Evolutionary conservation across 2,888 invertebrate species (phyloP).

Genomic region (Poecilus cupreus): DNA sequence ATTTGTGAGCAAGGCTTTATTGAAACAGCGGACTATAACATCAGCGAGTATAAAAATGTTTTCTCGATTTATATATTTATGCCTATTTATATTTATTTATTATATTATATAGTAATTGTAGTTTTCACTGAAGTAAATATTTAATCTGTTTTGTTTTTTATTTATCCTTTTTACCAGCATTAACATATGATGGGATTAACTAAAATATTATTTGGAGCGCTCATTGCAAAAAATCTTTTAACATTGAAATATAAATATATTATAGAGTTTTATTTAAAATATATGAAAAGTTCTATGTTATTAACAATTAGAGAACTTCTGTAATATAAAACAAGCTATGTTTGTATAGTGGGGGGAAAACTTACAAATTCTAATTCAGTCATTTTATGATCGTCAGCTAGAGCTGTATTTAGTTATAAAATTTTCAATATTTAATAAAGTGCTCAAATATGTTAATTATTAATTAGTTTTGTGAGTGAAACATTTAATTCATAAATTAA

Average conservation of each 20-base stretch:
- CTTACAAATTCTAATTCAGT: conserved; percentile 5
- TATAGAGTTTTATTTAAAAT: too few species aligned
- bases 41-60: neutral
- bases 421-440: neutral
- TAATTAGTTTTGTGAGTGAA: neutral
- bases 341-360: conserved; percentile 4
- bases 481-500: neutral
- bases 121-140: too few species aligned
- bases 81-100: too few species aligned
- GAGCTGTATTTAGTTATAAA: neutral
- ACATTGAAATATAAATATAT: too few species aligned
- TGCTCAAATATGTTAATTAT: neutral
- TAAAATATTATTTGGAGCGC: too few species aligned
- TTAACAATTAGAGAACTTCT: conserved; percentile 11
- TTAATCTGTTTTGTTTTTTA: too few species aligned
- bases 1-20: neutral
- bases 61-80: too few species aligned
- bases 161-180: too few species aligned
- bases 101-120: too few species aligned
- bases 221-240: too few species aligned
- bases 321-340: neutral
- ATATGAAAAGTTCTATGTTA: too few species aligned
- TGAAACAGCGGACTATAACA: neutral
- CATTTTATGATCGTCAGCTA: neutral
- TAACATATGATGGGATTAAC: too few species aligned